phyloP scores from a whole-genome alignment of 2,888 invertebrate genomes.

The Acleris literana region DNA sequence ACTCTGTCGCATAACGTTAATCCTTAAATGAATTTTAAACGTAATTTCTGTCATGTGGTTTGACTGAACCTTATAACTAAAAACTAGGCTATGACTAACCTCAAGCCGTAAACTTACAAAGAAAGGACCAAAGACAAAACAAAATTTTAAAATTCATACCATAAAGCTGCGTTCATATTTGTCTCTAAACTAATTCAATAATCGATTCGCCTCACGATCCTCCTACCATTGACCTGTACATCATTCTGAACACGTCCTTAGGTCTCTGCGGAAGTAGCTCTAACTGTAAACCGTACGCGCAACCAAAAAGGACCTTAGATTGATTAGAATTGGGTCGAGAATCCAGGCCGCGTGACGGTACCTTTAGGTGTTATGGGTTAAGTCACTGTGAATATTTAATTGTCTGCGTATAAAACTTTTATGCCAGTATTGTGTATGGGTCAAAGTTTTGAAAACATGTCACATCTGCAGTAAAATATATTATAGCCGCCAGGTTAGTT shows the following conservation, averaged over 20 bases:
- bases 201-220: slow-evolving; percentile 23
- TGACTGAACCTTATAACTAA: too few species aligned
- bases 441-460: slow-evolving; percentile 1
- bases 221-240: slow-evolving; percentile 11
- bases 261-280: slow-evolving; percentile 32
- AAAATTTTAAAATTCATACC: slow-evolving; percentile 24
- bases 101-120: neutral
- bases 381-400: neutral
- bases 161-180: slow-evolving; percentile 21
- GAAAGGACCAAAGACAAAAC: neutral
- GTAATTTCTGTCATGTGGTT: too few species aligned
- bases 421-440: slow-evolving; percentile 1
- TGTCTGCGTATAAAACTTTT: neutral
- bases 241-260: slow-evolving; percentile 29
- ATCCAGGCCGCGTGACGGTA: slow-evolving; percentile 18
- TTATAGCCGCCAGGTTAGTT: too few species aligned
- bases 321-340: slow-evolving; percentile 23
- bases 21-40: too few species aligned
- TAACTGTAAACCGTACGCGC: slow-evolving; percentile 33
- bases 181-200: slow-evolving; percentile 23
- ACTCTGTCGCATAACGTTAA: too few species aligned
- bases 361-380: neutral
- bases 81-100: too few species aligned
- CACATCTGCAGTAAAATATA: too few species aligned
- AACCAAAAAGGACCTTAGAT: slow-evolving; percentile 17